phyloP scores from a whole-genome alignment of 2,888 invertebrate species.

The Noctuana brunneofusca region DNA sequence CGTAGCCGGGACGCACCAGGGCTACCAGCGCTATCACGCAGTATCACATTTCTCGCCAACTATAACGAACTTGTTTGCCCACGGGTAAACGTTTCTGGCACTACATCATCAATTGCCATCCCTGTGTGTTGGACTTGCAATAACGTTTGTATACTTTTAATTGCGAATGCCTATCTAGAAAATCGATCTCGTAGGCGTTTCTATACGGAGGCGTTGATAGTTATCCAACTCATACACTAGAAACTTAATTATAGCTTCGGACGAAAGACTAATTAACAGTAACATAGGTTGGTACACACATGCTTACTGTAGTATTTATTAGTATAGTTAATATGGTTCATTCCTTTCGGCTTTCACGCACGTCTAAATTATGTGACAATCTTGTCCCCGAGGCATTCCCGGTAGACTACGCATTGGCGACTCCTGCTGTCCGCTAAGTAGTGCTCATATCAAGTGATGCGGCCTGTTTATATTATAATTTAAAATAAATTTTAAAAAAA shows the following conservation, averaged over 20 bases:
- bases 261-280: neutral
- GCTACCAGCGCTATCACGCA: slow-evolving; percentile 69
- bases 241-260: slow-evolving; percentile 22
- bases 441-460: neutral
- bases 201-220: slow-evolving; percentile 26
- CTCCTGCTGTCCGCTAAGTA: too few relatives aligned
- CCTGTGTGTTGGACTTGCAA: slow-evolving; percentile 23
- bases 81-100: slow-evolving; percentile 52
- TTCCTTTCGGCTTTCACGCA: too few relatives aligned
- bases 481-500: too few relatives aligned
- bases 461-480: too few relatives aligned
- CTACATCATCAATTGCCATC: slow-evolving; percentile 44
- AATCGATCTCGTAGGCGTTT: slow-evolving; percentile 19
- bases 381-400: too few relatives aligned
- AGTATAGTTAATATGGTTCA: too few relatives aligned
- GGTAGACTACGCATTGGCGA: too few relatives aligned
- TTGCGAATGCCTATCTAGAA: slow-evolving; percentile 24
- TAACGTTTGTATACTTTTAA: slow-evolving; percentile 28
- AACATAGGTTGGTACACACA: neutral
- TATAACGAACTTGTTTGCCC: slow-evolving; percentile 63
- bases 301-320: too few relatives aligned
- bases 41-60: slow-evolving; percentile 51
- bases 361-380: too few relatives aligned
- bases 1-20: slow-evolving; percentile 49
- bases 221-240: slow-evolving; percentile 20